A percentile compares a stretch with the other conserved stretches of the same genome.
phyloP scores from a whole-genome alignment of 2,113 vertebrate genomes.

The Pterocles orientalis region DNA sequence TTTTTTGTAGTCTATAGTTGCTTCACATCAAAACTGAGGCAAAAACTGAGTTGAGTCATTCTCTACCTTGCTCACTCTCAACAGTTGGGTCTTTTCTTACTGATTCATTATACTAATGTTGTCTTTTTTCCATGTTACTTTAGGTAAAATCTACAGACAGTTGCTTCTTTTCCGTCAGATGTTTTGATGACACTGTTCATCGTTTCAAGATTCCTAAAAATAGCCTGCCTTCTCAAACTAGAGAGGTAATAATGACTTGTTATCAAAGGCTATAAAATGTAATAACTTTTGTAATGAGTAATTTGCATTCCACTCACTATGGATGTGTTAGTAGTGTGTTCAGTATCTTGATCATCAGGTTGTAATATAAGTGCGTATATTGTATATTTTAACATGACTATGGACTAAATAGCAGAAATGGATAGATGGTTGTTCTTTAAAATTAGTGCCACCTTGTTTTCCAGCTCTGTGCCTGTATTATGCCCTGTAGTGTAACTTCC shows the following conservation, averaged over 20 bases:
- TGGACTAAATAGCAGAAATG: background rate
- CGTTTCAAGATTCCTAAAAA: conserved; percentile 91
- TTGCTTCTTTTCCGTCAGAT: conserved; percentile 89
- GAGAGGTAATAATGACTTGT: conserved; percentile 80
- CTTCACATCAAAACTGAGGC: background rate
- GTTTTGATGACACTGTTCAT: conserved; percentile 93
- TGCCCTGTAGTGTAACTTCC: background rate
- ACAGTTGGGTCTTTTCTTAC: background rate
- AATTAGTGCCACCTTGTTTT: background rate
- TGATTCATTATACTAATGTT: background rate
- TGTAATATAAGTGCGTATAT: background rate
- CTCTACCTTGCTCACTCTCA: background rate
- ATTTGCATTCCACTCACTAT: background rate
- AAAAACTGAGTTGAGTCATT: background rate
- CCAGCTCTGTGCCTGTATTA: background rate
- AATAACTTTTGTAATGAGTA: background rate
- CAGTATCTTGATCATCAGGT: background rate
- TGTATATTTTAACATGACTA: background rate
- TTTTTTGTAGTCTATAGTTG: background rate
- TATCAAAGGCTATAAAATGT: background rate
- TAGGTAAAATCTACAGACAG: conserved; percentile 86
- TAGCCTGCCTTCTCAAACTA: conserved; percentile 76
- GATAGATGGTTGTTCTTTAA: background rate
- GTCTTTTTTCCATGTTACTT: conserved; percentile 2
- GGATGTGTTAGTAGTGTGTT: background rate